Base-by-base conservation (phyloP, 2,888 invertebrate species). In the Tryphoninae sp. region DNA sequence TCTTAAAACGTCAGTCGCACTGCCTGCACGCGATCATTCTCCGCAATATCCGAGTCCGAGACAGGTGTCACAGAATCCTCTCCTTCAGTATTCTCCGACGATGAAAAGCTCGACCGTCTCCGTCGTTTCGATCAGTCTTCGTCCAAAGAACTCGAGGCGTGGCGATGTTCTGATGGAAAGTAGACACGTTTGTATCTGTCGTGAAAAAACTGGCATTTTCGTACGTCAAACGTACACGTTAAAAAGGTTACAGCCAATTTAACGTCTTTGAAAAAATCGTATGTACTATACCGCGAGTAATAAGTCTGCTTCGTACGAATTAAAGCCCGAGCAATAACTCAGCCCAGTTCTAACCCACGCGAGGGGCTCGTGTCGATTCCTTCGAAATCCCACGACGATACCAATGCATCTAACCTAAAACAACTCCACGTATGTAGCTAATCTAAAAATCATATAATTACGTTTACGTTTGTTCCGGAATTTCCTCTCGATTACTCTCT, bases 191-290 rank as follows among this genome's bases (percentile, higher is more conserved):
- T 71, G n/a, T 49, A 45, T 49, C n/a, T 59, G 40, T 19, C 19
- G 7, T 19, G 19, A 51, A 23, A 26, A 61, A 33, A 51, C 62
- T 62, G 7, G 13, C 19, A 2, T 26, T 40, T 33, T 7, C 16
- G 61, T 62, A 72, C 72, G 72, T 72, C 61, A 72, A 72, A 72
- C 72, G 61, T 26, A 61, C 72, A 9, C 49, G 61, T 61, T 62
- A 72, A 61, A 61, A 72, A 19, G 72, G 72, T 72, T 51, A 61
- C 2, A 61, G 45, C 51, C 7, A 11, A 61, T 19, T 72, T 16
- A 61, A 72, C 72, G 61, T 11, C 16, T 4, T 59, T 16, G 61
- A 19, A 1, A 1, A n/a, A 11, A 11, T 49, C 61, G 61, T 49
- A 61, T 61, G 72, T 49, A 62, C 61, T 61, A 72, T 1, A 19